Conservation (phyloP, 2,113 vertebrate species). For the Lagopus muta region DNA sequence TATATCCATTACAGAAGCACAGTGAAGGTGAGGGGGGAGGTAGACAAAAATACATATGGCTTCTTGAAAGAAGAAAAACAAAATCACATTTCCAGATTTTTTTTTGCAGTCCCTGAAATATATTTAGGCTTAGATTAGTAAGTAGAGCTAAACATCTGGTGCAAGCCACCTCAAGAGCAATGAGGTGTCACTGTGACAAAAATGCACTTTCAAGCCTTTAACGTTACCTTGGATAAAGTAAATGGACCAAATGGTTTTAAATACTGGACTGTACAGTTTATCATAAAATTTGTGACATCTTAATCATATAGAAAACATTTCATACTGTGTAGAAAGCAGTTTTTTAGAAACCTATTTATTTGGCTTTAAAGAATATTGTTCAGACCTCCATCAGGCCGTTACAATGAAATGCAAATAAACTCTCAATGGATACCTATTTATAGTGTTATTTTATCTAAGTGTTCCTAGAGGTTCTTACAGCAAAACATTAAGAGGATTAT, state of each 20-base stretch:
- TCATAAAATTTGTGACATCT: background rate
- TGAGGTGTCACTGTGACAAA: background rate
- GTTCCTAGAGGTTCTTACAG: conserved; percentile 60
- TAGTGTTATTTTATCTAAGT: conserved; percentile 65
- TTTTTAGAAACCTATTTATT: background rate
- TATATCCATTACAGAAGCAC: background rate
- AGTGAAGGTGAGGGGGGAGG: background rate
- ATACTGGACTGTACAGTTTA: background rate
- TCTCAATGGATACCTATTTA: conserved; percentile 60
- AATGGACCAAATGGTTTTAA: background rate
- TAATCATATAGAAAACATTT: background rate
- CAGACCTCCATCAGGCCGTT: background rate
- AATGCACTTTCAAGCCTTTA: background rate
- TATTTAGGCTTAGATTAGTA: background rate
- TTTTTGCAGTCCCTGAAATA: background rate
- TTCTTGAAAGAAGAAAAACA: background rate
- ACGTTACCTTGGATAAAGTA: background rate
- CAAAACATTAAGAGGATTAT: conserved; percentile 75
- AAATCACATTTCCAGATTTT: background rate
- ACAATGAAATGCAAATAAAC: conserved; percentile 53
- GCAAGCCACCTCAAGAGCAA: background rate
- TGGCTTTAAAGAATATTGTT: background rate
- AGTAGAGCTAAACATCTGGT: conserved; percentile 2
- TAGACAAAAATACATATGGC: background rate
- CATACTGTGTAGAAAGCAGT: background rate